Conservation (phyloP, 1,140 invertebrate species). For the Harlomillsia oculata region DNA sequence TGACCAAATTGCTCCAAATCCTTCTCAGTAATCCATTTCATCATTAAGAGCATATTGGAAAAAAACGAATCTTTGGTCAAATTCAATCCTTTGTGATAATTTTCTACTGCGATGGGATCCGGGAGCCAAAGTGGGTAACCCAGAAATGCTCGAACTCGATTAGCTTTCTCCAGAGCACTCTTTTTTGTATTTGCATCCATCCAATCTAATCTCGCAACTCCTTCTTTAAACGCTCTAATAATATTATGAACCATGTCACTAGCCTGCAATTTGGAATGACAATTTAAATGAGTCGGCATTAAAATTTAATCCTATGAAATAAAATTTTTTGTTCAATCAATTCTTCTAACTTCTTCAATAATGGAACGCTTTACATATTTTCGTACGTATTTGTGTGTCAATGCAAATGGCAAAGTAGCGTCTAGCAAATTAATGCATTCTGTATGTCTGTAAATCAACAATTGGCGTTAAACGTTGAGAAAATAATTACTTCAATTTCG, state of each 20-base stretch:
- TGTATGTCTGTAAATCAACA: conserved; percentile 17
- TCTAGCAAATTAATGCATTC: conserved; percentile 31
- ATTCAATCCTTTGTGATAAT: conserved; percentile 38
- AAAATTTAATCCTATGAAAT: neutral
- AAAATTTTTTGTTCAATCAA: conserved; percentile 1
- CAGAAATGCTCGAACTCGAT: conserved; percentile 51
- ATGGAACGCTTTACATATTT: conserved; percentile 23
- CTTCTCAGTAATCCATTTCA: conserved; percentile 13
- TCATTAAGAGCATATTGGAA: conserved; percentile 28
- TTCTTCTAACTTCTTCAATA: conserved; percentile 22
- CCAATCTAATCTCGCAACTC: conserved; percentile 50
- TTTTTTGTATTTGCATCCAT: conserved; percentile 50
- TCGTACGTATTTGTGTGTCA: conserved; percentile 31
- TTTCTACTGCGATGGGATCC: conserved; percentile 46
- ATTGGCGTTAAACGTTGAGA: neutral
- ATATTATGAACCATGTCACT: conserved; percentile 54
- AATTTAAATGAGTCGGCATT: neutral
- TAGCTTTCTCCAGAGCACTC: conserved; percentile 50
- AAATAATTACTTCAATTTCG: neutral
- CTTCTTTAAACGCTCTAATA: conserved; percentile 47
- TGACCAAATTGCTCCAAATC: neutral
- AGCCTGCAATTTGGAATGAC: conserved; percentile 43
- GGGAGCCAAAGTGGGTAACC: conserved; percentile 56
- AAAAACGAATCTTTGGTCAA: conserved; percentile 31
- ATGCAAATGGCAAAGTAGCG: conserved; percentile 24